These are phyloP conservation scores for Plutella xylostella DNA, from an alignment of 2,888 invertebrate species.

Conservation along the genomic window DNA sequence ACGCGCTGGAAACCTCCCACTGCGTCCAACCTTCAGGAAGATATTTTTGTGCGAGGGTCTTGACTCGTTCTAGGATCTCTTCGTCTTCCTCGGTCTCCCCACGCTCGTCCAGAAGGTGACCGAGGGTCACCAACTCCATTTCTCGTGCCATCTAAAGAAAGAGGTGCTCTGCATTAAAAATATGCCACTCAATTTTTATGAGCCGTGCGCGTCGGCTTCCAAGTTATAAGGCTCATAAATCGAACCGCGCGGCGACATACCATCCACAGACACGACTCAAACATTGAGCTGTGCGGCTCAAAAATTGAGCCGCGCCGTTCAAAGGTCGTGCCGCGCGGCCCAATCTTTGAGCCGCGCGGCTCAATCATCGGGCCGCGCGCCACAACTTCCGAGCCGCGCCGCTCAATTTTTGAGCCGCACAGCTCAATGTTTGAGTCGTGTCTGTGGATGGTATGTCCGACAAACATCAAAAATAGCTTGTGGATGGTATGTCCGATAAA, in stretches of 20 bases:
- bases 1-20: neutral
- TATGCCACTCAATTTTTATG: neutral
- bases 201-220: no score
- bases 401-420: neutral
- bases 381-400: neutral
- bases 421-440: neutral
- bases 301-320: neutral
- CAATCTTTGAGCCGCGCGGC: neutral
- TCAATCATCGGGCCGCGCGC: no score
- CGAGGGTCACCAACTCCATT: neutral
- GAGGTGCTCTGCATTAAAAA: neutral
- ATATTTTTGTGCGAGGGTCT: conserved; percentile 6
- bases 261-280: no score
- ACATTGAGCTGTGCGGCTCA: neutral
- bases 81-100: conserved; percentile 1
- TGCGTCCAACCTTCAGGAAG: conserved; percentile 6
- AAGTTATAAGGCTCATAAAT: neutral
- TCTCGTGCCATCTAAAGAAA: conserved; percentile 3
- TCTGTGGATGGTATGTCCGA: neutral
- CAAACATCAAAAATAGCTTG: neutral
- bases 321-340: neutral
- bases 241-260: conserved; percentile 1
- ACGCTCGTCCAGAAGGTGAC: neutral
- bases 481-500: neutral
- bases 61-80: conserved; percentile 5